Conservation (phyloP, 2,888 invertebrate species). For the Ormia ochracea region DNA sequence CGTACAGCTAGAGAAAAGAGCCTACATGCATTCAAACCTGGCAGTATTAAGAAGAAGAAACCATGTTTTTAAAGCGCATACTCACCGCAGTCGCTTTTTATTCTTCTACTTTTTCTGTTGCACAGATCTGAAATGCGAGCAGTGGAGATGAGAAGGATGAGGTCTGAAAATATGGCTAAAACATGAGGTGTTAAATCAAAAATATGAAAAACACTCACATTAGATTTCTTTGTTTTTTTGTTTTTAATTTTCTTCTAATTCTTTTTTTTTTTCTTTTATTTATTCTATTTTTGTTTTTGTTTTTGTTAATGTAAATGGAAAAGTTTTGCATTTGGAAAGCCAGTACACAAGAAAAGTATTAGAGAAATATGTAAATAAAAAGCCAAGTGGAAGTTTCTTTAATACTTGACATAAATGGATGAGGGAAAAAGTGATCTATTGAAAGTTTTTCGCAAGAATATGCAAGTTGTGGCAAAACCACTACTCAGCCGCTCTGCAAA, state of each 20-base stretch:
- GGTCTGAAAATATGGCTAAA: conserved; percentile 32
- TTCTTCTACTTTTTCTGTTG: conserved; percentile 8
- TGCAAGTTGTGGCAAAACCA: neutral
- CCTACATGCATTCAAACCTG: conserved; percentile 60
- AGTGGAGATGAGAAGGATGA: neutral
- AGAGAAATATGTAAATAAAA: conserved; percentile 41
- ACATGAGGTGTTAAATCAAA: conserved; percentile 65
- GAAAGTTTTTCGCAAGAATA: neutral
- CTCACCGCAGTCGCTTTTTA: neutral
- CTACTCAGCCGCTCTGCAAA: neutral
- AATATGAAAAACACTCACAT: conserved; percentile 66
- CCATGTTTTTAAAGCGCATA: conserved; percentile 44
- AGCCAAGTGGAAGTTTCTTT: conserved; percentile 31
- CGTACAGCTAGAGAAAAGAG: conserved; percentile 40
- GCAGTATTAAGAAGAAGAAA: conserved; percentile 7
- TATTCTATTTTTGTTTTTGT: neutral
- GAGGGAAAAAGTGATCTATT: neutral
- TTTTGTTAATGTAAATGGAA: conserved; percentile 25
- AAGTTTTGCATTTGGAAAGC: conserved; percentile 28
- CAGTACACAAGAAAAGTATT: conserved; percentile 3
- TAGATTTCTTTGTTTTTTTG: conserved; percentile 48
- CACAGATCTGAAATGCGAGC: conserved; percentile 7
- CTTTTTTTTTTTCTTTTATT: neutral
- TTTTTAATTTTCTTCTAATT: neutral
- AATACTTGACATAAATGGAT: neutral